Percentiles rank a stretch among this genome's conserved stretches.
Conservation (phyloP, 1,140 invertebrate genomes). For the Camponotus pennsylvanicus region DNA sequence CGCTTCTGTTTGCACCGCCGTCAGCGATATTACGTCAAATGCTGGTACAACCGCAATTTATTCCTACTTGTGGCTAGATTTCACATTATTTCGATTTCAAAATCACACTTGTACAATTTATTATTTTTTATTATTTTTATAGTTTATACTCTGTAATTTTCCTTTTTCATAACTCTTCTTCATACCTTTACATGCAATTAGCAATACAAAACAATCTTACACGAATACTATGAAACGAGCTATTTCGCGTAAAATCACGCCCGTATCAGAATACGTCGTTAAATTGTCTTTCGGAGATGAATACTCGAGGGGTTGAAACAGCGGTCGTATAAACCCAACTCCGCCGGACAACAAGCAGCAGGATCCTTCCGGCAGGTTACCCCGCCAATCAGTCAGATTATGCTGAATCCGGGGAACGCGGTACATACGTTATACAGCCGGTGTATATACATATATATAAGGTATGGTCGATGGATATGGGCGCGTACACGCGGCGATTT, state of each 20-base stretch:
- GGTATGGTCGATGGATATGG: conserved; percentile 68
- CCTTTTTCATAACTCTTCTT: neutral
- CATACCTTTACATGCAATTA: neutral
- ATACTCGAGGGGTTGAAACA: conserved; percentile 16
- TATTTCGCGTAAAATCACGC: neutral
- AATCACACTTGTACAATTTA: conserved; percentile 21
- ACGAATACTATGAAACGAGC: neutral
- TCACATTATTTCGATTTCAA: conserved; percentile 54
- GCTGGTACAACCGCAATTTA: conserved; percentile 47
- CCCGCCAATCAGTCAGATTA: conserved; percentile 75
- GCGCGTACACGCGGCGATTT: conserved; percentile 27
- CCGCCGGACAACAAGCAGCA: conserved; percentile 13
- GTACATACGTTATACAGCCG: conserved; percentile 69
- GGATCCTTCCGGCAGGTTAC: conserved; percentile 45
- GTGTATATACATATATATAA: conserved; percentile 22
- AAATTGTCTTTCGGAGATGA: conserved; percentile 23
- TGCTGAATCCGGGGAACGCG: conserved; percentile 68
- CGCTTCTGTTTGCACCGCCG: conserved; percentile 54
- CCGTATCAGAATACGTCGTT: neutral
- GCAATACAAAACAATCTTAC: neutral
- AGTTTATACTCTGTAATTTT: neutral
- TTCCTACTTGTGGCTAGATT: conserved; percentile 40
- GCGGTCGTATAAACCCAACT: conserved; percentile 21
- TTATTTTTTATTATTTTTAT: conserved; percentile 16
- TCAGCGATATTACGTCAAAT: conserved; percentile 60